Percentiles rank a stretch among this genome's conserved stretches.
These are phyloP conservation scores for Amia ocellicauda DNA, from an alignment of 2,113 vertebrate genomes.

Conservation along the genomic window DNA sequence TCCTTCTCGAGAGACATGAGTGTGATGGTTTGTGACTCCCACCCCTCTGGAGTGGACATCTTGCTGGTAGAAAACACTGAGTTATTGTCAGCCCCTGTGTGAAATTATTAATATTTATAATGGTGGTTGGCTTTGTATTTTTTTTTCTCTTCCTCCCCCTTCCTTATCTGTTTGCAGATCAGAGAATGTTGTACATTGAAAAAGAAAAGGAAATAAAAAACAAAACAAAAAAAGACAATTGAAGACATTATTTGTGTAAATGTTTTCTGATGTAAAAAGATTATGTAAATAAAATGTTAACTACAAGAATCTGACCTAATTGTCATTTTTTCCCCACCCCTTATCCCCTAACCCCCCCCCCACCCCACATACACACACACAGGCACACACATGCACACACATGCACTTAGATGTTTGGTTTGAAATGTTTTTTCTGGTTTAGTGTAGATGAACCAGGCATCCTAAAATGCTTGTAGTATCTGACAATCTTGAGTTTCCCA, in stretches of 20 bases:
- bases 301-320: slow-evolving; percentile 51
- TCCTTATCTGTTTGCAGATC: slow-evolving; percentile 98
- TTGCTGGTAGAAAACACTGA: slow-evolving; percentile 76
- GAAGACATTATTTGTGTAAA: slow-evolving; percentile 60
- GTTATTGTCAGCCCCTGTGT: slow-evolving; percentile 71
- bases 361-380: too few species aligned
- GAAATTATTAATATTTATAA: slow-evolving; percentile 77
- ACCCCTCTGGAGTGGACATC: slow-evolving; percentile 3
- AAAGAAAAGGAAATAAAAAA: slow-evolving; percentile 4
- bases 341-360: neutral
- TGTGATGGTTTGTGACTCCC: neutral
- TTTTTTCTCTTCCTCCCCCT: slow-evolving; percentile 59
- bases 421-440: too few species aligned
- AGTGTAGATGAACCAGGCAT: too few species aligned
- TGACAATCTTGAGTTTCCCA: too few species aligned
- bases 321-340: slow-evolving; percentile 49
- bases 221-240: slow-evolving; percentile 25
- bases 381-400: too few species aligned
- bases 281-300: slow-evolving; percentile 72
- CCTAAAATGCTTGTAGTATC: too few species aligned
- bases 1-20: neutral
- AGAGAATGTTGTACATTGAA: slow-evolving; percentile 74
- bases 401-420: too few species aligned
- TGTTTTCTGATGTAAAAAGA: slow-evolving; percentile 69
- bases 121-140: slow-evolving; percentile 74